These are phyloP conservation scores for Ochlodes sylvanus DNA, from an alignment of 2,888 invertebrate genomes.

Conservation along the genomic window DNA sequence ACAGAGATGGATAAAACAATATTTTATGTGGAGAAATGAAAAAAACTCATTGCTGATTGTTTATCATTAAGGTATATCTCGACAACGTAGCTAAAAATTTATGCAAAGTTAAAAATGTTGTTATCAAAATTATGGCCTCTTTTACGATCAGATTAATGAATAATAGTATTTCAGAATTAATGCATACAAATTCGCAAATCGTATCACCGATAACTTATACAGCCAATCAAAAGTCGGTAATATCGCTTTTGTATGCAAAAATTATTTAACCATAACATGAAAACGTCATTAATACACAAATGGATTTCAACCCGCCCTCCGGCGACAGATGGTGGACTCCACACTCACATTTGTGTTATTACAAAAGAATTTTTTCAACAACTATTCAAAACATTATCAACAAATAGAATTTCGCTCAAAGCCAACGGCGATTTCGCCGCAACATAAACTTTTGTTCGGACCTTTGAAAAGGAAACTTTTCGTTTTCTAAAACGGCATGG, in stretches of 20 bases:
- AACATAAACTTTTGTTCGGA: constrained; percentile 45
- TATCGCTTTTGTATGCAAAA: constrained; percentile 44
- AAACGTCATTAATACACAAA: constrained; percentile 59
- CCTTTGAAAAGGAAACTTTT: constrained; percentile 25
- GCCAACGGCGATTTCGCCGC: constrained; percentile 45
- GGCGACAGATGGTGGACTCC: constrained; percentile 71
- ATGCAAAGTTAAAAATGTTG: too few relatives aligned
- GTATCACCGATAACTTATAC: constrained; percentile 31
- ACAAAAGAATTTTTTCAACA: constrained; percentile 54
- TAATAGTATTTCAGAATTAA: background rate
- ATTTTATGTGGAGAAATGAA: too few relatives aligned
- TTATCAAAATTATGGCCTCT: too few relatives aligned
- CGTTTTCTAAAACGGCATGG: constrained; percentile 13
- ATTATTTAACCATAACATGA: constrained; percentile 51
- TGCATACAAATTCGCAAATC: constrained; percentile 22
- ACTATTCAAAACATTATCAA: constrained; percentile 55
- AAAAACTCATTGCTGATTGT: too few relatives aligned
- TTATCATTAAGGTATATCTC: too few relatives aligned
- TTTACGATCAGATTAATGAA: background rate
- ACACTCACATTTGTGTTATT: constrained; percentile 60
- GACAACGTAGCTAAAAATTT: too few relatives aligned
- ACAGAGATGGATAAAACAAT: too few relatives aligned
- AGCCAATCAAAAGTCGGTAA: constrained; percentile 22
- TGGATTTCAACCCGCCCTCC: constrained; percentile 52
- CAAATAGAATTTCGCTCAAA: constrained; percentile 48